A percentile compares a stretch with the other conserved stretches of the same genome.
Evolutionary conservation across 2,888 invertebrate genomes (phyloP).

Genomic region (Hypomecis atomaria): DNA sequence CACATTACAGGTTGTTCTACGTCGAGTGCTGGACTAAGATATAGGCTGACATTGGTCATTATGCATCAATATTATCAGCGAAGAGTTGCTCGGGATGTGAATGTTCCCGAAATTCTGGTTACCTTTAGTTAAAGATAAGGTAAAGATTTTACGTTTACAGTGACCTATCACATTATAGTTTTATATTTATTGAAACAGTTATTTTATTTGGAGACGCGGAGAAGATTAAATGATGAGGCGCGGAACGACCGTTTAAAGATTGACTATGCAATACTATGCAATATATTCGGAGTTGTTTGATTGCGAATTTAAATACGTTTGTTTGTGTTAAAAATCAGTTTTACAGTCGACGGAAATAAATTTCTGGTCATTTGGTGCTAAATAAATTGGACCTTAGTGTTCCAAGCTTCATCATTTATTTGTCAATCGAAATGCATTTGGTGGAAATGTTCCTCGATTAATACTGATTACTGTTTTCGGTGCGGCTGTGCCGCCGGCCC

Average conservation of each 20-base stretch:
- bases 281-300: slow-evolving; percentile 9
- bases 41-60: slow-evolving; percentile 19
- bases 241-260: slow-evolving; percentile 25
- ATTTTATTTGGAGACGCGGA: slow-evolving; percentile 32
- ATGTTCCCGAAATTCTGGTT: slow-evolving; percentile 32
- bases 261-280: slow-evolving; percentile 8
- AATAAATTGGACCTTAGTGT: slow-evolving; percentile 38
- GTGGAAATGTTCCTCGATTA: slow-evolving; percentile 40
- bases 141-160: slow-evolving; percentile 40
- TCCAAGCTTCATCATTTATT: slow-evolving; percentile 41
- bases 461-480: slow-evolving; percentile 32
- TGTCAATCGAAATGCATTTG: slow-evolving; percentile 35
- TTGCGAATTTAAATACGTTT: slow-evolving; percentile 11
- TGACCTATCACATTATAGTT: slow-evolving; percentile 36
- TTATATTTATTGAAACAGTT: slow-evolving; percentile 40
- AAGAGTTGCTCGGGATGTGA: slow-evolving; percentile 26
- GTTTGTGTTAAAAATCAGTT: slow-evolving; percentile 5
- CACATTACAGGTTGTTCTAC: not conserved
- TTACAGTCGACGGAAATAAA: slow-evolving; percentile 37
- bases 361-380: slow-evolving; percentile 47
- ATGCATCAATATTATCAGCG: slow-evolving; percentile 10
- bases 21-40: no score
- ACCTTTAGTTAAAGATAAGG: slow-evolving; percentile 37
- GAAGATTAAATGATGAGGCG: slow-evolving; percentile 38
- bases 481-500: slow-evolving; percentile 14